Evolutionary conservation across 2,888 invertebrate species (phyloP).

Genomic region (Callyntrura sp.): DNA sequence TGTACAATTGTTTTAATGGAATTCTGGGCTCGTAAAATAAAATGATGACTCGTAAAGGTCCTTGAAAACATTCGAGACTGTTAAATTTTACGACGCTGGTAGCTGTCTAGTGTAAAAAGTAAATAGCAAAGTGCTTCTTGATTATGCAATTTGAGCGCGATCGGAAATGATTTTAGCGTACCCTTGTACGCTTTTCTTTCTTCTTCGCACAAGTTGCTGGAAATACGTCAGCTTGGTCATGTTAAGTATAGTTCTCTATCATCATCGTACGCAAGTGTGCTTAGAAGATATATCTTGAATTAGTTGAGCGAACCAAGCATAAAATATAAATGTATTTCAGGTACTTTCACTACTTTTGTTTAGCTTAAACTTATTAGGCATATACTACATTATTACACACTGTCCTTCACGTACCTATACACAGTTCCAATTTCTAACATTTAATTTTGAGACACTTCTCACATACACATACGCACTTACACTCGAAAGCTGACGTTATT

Average conservation of each 20-base stretch:
- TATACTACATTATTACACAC: too few relatives aligned
- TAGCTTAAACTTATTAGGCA: too few relatives aligned
- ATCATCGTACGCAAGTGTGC: background rate
- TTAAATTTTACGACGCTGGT: constrained; percentile 16
- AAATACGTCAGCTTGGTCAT: background rate
- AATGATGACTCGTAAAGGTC: constrained; percentile 43
- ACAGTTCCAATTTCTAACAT: too few relatives aligned
- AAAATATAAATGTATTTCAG: too few relatives aligned
- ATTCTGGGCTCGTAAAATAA: constrained; percentile 58
- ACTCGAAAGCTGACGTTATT: too few relatives aligned
- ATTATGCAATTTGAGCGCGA: constrained; percentile 47
- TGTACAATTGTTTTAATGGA: constrained; percentile 62
- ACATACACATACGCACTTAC: too few relatives aligned
- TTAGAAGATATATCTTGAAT: too few relatives aligned
- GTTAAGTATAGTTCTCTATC: background rate
- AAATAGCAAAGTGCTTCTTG: constrained; percentile 43
- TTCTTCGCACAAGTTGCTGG: background rate
- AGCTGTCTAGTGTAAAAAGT: constrained; percentile 1
- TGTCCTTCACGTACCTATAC: too few relatives aligned
- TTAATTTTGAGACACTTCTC: too few relatives aligned
- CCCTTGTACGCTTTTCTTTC: background rate
- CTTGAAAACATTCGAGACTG: constrained; percentile 47
- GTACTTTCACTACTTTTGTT: too few relatives aligned
- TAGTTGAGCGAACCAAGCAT: too few relatives aligned
- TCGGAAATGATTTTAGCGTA: constrained; percentile 30